Conservation (phyloP, 1,140 invertebrate genomes). For the Diprion similis region DNA sequence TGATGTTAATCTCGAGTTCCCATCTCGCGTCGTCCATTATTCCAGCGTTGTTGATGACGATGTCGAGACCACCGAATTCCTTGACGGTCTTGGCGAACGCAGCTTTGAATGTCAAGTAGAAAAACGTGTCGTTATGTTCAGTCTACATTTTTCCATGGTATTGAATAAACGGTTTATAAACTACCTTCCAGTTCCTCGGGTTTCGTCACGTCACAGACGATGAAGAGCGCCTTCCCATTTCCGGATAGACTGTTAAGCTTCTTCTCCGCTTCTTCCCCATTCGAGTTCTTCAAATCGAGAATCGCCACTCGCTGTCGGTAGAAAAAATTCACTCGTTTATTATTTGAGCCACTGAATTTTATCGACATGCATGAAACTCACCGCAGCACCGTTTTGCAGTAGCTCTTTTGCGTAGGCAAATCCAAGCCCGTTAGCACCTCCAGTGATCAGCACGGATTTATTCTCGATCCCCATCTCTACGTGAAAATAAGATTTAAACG, state of each 20-base stretch:
- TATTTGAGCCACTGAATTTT: too few species aligned
- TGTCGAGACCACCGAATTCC: constrained; percentile 62
- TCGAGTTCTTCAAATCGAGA: constrained; percentile 27
- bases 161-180: too few species aligned
- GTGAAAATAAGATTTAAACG: too few species aligned
- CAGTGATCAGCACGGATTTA: constrained; percentile 53
- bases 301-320: constrained; percentile 24
- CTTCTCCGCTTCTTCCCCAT: constrained; percentile 21
- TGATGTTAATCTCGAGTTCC: constrained; percentile 57
- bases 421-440: constrained; percentile 53
- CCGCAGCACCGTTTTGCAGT: constrained; percentile 46
- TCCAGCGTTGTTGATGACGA: constrained; percentile 69
- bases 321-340: too few species aligned
- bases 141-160: too few species aligned
- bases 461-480: constrained; percentile 27
- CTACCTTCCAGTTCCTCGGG: constrained; percentile 28
- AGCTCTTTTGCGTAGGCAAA: constrained; percentile 42
- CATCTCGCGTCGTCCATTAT: constrained; percentile 62
- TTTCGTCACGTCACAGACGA: constrained; percentile 34
- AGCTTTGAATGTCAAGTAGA: constrained; percentile 11
- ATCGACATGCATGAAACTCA: constrained; percentile 24
- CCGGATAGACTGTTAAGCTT: constrained; percentile 33
- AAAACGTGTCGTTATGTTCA: too few species aligned
- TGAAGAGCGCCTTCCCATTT: constrained; percentile 28
- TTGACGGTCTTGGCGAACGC: constrained; percentile 52